Conservation (phyloP, 37 sponge, comb jelly and placozoan species). For the Haliclona indistincta region DNA sequence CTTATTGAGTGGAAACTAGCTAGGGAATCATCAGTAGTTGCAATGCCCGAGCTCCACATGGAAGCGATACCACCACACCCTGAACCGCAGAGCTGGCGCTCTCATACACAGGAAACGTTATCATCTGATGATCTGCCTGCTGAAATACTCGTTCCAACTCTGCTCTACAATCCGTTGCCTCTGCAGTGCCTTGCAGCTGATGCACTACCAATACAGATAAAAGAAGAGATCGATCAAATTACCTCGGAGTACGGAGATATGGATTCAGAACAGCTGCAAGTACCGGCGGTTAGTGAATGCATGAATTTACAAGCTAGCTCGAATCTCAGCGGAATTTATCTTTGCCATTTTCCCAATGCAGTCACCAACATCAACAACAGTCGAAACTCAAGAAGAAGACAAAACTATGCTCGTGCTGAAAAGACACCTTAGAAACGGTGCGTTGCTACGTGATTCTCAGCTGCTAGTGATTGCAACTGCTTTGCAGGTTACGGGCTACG, state of each 20-base stretch:
- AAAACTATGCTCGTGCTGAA: too few relatives aligned
- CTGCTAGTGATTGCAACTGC: not conserved
- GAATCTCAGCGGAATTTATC: too few relatives aligned
- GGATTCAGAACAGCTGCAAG: too few relatives aligned
- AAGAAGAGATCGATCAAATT: slow-evolving; percentile 19
- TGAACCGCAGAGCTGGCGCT: not conserved
- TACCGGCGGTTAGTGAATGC: too few relatives aligned
- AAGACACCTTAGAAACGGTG: too few relatives aligned
- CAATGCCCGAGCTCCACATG: not conserved
- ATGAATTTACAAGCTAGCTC: too few relatives aligned
- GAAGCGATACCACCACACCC: too few relatives aligned
- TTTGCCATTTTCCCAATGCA: too few relatives aligned
- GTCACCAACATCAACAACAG: not conserved
- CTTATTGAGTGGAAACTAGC: too few relatives aligned
- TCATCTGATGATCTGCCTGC: not conserved
- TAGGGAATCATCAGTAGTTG: too few relatives aligned
- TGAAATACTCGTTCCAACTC: not conserved
- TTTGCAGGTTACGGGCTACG: too few relatives aligned
- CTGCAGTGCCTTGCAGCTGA: slow-evolving; percentile 55
- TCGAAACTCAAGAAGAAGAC: too few relatives aligned
- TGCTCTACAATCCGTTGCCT: slow-evolving; percentile 28
- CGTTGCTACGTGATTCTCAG: not conserved
- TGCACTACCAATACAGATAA: slow-evolving; percentile 25
- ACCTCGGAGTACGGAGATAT: not conserved
- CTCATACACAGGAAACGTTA: not conserved